Conservation (phyloP, 2,113 vertebrate species). For the Corapipo altera region DNA sequence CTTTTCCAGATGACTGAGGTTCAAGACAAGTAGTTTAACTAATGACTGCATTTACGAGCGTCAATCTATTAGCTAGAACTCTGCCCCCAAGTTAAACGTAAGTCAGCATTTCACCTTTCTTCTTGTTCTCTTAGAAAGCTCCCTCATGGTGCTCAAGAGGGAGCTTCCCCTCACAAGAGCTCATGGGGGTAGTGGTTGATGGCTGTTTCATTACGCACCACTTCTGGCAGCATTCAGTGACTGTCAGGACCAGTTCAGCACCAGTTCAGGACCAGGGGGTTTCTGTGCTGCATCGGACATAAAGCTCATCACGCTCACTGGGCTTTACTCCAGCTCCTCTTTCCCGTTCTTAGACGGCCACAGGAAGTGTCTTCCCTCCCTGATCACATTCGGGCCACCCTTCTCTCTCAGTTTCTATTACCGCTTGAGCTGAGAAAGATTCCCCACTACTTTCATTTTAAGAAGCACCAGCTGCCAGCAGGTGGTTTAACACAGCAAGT, state of each 20-base stretch:
- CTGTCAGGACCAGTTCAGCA: not conserved
- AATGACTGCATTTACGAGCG: not conserved
- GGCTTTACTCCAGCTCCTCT: not conserved
- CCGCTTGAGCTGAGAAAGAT: fast-evolving
- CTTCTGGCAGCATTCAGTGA: not conserved
- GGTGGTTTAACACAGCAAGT: fast-evolving
- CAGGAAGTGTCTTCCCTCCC: not conserved
- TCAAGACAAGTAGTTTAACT: not conserved
- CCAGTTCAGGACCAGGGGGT: fast-evolving
- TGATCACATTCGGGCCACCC: fast-evolving
- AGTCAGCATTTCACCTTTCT: not conserved
- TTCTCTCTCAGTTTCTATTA: not conserved
- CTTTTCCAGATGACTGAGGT: not conserved
- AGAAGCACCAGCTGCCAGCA: not conserved
- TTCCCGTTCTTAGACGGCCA: not conserved
- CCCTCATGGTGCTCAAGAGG: not conserved
- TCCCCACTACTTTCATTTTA: not conserved
- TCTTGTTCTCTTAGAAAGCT: not conserved
- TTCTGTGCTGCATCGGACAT: fast-evolving
- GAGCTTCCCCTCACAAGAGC: not conserved
- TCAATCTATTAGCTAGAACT: not conserved
- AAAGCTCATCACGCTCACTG: fast-evolving
- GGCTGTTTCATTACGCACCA: not conserved
- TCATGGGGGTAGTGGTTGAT: fast-evolving
- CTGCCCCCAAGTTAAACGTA: not conserved